phyloP scores from a whole-genome alignment of 2,888 invertebrate species.

The Poecilobothrus nobilitatus region DNA sequence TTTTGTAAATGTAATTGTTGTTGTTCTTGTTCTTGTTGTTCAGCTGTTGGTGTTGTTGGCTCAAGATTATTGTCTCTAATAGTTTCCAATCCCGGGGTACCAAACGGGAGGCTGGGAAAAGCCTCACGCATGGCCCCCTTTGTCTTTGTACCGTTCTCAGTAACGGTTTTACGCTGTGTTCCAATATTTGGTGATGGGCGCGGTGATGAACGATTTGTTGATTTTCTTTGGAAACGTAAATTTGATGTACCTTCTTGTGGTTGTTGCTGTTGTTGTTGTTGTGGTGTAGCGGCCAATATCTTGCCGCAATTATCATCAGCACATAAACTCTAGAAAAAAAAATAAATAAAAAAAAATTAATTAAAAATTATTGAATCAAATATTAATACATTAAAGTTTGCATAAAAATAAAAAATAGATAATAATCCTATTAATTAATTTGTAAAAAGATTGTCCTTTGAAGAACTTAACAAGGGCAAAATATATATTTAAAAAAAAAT shows the following conservation, averaged over 20 bases:
- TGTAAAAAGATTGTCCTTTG: too few species aligned
- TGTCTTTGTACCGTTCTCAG: constrained; percentile 23
- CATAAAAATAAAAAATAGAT: too few species aligned
- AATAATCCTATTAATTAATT: too few species aligned
- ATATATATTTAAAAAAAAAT: too few species aligned
- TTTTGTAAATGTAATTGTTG: constrained; percentile 10
- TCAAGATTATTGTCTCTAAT: constrained; percentile 22
- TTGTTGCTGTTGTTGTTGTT: constrained; percentile 15
- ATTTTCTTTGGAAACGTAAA: not conserved
- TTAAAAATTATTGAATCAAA: not conserved
- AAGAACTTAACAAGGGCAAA: too few species aligned
- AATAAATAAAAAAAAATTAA: constrained; percentile 9
- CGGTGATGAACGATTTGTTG: constrained; percentile 17
- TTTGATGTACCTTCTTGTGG: constrained; percentile 8
- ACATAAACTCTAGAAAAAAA: constrained; percentile 23
- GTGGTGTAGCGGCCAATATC: constrained; percentile 18
- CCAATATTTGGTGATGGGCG: constrained; percentile 22
- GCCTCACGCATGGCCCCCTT: constrained; percentile 29
- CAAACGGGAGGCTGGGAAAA: constrained; percentile 28
- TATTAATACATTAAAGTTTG: too few species aligned
- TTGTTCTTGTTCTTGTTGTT: constrained; percentile 10
- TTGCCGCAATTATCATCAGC: constrained; percentile 25
- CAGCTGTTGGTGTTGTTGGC: constrained; percentile 15
- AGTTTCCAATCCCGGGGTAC: constrained; percentile 26
- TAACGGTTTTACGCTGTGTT: constrained; percentile 21